Base-by-base conservation (phyloP, 2,113 vertebrate species). In the Setophaga petechia region DNA sequence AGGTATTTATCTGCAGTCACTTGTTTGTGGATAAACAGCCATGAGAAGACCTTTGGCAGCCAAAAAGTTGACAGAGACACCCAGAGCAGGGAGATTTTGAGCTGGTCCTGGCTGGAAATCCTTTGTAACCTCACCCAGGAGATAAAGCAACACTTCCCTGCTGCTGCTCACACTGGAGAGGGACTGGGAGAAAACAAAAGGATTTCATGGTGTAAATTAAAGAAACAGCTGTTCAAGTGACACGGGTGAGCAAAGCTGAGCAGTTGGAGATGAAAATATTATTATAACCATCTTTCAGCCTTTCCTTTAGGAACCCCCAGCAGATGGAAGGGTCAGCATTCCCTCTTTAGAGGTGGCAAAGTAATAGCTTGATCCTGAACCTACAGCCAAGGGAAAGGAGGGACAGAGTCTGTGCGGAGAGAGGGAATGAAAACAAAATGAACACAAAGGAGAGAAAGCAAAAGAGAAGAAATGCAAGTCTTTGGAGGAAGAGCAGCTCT, bases 121-220 rank as follows among this genome's bases (percentile, higher is more conserved):
- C 33, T 41, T 37, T n/a, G 18, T 35, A 55, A 43, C 43, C 24
- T 15, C 44, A 15, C 22, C 28, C 12, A 19, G 37, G 17, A 41
- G 43, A 25, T 12, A 23, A 72, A 63, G 39, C 25, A 72, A 24
- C 24, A 7, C 7, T 47, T 57, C 55, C 11, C 37, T 84, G 84
- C 51, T 17, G 0, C 3, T 4, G 0, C 44, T 68, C 19, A 28
- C 27, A 5, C 11, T 7, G 68, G 54, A 52, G n/a, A 69, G 46
- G 9, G 20, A 8, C 10, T 31, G 58, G 78, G 39, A 83, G 62
- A n/a, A 51, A 83, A 51, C 20, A 80, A 10, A 4, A 7, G 3
- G 30, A 83, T 61, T 87, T 72, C 5, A 2, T 23, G 63, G 44
- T 52, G 63, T 27, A 30, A 88, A 79, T 57, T 15, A 57, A 43